Evolutionary conservation across 2,113 vertebrate species (phyloP).

Genomic region (Corythornis vintsioides): DNA sequence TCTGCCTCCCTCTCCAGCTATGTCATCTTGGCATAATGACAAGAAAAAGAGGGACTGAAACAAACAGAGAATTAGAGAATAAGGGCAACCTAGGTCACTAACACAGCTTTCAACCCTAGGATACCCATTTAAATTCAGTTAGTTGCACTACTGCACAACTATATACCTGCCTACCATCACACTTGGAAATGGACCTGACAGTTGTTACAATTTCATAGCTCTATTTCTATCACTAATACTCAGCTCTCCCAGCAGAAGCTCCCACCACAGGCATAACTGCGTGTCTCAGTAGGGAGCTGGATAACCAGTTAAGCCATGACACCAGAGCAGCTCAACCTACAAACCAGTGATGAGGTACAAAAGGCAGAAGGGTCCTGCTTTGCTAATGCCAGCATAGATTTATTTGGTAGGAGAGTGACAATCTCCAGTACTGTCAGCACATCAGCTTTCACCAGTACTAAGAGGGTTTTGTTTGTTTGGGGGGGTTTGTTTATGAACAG

Average conservation of each 20-base stretch:
- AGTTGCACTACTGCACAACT: slow-evolving; percentile 8
- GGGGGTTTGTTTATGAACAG: neutral
- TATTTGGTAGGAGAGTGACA: neutral
- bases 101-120: neutral
- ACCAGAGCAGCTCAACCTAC: neutral
- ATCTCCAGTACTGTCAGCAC: neutral
- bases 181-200: slow-evolving; percentile 4
- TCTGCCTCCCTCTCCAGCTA: neutral
- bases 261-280: neutral
- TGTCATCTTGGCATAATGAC: neutral
- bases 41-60: slow-evolving; percentile 13
- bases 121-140: slow-evolving; percentile 20
- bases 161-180: neutral
- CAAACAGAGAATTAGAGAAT: neutral
- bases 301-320: slow-evolving; percentile 23
- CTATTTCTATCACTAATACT: neutral
- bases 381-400: neutral
- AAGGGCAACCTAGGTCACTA: slow-evolving; percentile 20
- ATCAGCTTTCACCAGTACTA: neutral
- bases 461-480: neutral
- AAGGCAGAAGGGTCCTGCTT: neutral
- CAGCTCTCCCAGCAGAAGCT: neutral
- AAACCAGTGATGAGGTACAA: neutral
- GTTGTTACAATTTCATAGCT: neutral
- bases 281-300: neutral